Conservation (phyloP, 2,113 vertebrate species). For the Oreochromis niloticus region DNA sequence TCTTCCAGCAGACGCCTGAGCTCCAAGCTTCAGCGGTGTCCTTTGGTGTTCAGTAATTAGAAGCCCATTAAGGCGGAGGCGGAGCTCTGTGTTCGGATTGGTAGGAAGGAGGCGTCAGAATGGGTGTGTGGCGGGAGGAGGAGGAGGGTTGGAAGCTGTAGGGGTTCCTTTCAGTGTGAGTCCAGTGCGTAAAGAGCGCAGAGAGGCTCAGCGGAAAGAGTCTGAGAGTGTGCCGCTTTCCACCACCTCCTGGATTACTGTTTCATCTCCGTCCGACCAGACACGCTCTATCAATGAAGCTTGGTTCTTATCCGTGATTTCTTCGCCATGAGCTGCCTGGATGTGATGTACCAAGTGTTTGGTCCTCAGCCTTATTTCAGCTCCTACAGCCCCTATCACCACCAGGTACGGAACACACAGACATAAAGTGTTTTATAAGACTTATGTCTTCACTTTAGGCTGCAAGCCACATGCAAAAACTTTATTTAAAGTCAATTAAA, state of each 20-base stretch:
- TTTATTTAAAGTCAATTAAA: not conserved
- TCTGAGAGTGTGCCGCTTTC: not conserved
- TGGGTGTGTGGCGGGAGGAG: not conserved
- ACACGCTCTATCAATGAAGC: constrained; percentile 63
- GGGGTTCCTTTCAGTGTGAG: not conserved
- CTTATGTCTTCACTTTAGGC: not conserved
- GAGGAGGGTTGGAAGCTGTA: not conserved
- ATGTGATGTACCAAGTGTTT: constrained; percentile 98
- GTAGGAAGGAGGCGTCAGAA: not conserved
- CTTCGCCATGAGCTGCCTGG: constrained; percentile 97
- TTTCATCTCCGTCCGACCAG: not conserved
- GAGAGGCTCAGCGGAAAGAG: not conserved
- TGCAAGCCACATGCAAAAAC: not conserved
- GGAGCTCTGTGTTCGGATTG: constrained; percentile 41
- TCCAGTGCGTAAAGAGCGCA: constrained; percentile 38
- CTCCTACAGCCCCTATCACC: constrained; percentile 85
- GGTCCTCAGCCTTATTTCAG: constrained; percentile 89
- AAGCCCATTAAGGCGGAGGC: constrained; percentile 19
- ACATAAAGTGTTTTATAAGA: not conserved
- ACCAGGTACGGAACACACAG: constrained; percentile 78
- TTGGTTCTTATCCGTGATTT: constrained; percentile 60
- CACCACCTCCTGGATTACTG: constrained; percentile 1
- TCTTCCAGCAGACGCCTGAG: not conserved
- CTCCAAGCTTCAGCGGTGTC: not conserved
- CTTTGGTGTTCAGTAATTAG: not conserved